These are phyloP conservation scores for Netelia virgata DNA, from an alignment of 2,888 invertebrate genomes.

Conservation along the genomic window DNA sequence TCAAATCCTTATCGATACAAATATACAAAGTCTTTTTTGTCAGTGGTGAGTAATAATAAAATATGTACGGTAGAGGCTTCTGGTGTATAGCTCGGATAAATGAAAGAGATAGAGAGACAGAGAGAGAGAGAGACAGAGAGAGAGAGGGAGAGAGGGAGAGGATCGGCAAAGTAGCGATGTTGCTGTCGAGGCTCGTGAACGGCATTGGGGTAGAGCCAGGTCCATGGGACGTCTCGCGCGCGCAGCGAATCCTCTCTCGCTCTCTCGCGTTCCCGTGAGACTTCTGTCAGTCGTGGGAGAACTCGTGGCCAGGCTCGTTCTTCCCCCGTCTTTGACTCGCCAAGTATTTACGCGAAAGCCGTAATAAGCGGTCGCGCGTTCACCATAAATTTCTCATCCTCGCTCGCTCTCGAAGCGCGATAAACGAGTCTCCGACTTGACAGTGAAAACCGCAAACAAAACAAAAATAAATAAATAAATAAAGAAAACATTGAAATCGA, in stretches of 20 bases:
- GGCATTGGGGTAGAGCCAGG: constrained; percentile 19
- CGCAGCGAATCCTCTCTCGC: constrained; percentile 54
- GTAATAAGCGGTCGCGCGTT: constrained; percentile 33
- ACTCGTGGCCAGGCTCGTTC: constrained; percentile 70
- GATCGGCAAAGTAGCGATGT: constrained; percentile 15
- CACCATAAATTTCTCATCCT: constrained; percentile 30
- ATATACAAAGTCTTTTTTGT: too few species aligned
- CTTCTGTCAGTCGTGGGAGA: constrained; percentile 73
- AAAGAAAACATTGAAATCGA: neutral
- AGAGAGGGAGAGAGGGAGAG: neutral
- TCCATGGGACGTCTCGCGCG: constrained; percentile 52
- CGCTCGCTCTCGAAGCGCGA: neutral
- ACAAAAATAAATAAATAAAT: neutral
- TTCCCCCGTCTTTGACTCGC: neutral
- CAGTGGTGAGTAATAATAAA: too few species aligned
- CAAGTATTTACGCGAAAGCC: neutral
- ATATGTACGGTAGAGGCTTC: too few species aligned
- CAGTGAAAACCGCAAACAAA: neutral
- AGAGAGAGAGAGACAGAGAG: neutral
- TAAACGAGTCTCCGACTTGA: too few species aligned
- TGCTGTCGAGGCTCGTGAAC: constrained; percentile 28
- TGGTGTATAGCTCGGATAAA: neutral
- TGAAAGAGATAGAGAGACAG: neutral
- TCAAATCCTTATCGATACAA: too few species aligned
- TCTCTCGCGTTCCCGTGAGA: constrained; percentile 45